A percentile compares a stretch with the other conserved stretches of the same genome.
These are phyloP conservation scores for Herpetotheres cachinnans DNA, from an alignment of 2,113 vertebrate species.

Conservation along the genomic window DNA sequence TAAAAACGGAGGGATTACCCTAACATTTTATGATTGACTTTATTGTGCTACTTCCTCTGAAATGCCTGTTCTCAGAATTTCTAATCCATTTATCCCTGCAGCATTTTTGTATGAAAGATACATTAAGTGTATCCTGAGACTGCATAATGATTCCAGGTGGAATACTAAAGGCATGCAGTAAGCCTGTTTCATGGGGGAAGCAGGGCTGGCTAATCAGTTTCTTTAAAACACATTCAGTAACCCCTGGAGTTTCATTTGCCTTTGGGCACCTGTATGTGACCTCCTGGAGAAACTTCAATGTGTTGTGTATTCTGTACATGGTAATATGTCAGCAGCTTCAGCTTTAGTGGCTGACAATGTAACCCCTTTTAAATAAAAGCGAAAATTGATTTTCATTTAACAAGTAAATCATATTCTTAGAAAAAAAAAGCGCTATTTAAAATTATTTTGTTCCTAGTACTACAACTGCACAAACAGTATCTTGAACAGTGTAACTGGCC, in stretches of 20 bases:
- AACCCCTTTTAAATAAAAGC: neutral
- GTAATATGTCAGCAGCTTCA: neutral
- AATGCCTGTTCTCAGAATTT: neutral
- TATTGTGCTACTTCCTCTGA: neutral
- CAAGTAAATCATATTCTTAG: neutral
- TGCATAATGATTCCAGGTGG: neutral
- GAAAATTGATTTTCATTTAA: neutral
- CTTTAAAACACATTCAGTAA: neutral
- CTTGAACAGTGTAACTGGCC: neutral
- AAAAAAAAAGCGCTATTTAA: neutral
- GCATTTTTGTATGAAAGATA: neutral
- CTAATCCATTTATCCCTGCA: neutral
- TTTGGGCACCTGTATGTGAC: neutral
- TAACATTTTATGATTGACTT: neutral
- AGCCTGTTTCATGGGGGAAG: neutral
- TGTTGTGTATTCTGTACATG: neutral
- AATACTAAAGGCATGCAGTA: neutral
- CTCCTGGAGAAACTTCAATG: neutral
- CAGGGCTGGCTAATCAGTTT: neutral
- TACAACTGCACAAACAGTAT: neutral
- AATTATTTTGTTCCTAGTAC: neutral
- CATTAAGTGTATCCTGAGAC: neutral
- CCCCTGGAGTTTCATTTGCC: neutral
- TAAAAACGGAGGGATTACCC: neutral
- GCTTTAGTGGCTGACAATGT: neutral